Evolutionary conservation across 2,797 vertebrate species (phyloP), one percentile per base, ranked within the genome.

Genomic region (Pipistrellus pygmaeus): DNA sequence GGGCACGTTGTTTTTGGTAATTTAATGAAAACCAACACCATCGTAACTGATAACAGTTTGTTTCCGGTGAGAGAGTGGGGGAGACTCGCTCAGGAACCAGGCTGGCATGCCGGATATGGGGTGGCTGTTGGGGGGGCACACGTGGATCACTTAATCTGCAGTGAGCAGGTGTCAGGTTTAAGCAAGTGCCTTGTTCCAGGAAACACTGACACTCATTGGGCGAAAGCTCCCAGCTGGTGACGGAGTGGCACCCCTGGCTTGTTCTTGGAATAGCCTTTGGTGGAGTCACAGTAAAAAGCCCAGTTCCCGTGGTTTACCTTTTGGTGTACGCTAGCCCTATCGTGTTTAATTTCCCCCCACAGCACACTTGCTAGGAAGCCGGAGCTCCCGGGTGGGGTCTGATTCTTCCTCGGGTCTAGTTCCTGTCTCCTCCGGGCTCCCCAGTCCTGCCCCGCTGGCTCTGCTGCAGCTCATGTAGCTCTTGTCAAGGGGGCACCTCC

Each of bases 141-240:
- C 85, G 6, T 41, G 72, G 75, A n/a, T 78, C 27, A 5, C 38
- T 73, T 41, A 32, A 69, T 80, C 87, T 94, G 62, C 53, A 60
- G 41, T 88, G n/a, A 89, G 32, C 48, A 80, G 81, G 66, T 46
- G 69, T 73, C 85, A 75, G 90, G 71, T 53, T 75, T 75, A 87
- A 95, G 96, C 96, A 97, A 97, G 96, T 95, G 96, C 96, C 96
- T 97, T 96, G 91, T 91, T 97, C 73, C 84, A 90, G 77, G 89
- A 92, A 85, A 86, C 71, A 57, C 0, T 82, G 83, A 94, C 78
- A 68, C 66, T 69, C 53, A 48, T 84, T 75, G 86, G 73, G 68
- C 57, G 8, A 55, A 73, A 88, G n/a, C 72, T 85, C 81, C 80
- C 91, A 87, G 41, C 51, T 44, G 81, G 38, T 38, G 44, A 20